These are phyloP conservation scores for Rhamnusium bicolor DNA, from an alignment of 2,888 invertebrate species.

Conservation along the genomic window DNA sequence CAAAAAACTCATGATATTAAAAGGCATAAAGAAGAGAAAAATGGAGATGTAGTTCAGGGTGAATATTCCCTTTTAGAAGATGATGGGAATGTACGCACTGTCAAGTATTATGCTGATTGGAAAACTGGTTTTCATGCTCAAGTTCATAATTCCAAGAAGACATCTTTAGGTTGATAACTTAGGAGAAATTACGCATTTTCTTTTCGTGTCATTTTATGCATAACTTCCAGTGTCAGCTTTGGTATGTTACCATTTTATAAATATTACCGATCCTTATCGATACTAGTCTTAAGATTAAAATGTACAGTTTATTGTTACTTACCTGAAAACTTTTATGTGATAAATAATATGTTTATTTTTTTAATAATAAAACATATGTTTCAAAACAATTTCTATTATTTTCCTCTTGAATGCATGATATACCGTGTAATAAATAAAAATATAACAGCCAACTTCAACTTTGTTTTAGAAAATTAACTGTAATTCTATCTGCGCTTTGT, in stretches of 20 bases:
- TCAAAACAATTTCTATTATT: neutral
- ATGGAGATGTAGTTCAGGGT: constrained; percentile 83
- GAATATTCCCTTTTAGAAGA: constrained; percentile 76
- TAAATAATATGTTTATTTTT: constrained; percentile 13
- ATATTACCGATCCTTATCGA: neutral
- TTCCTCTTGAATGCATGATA: no score
- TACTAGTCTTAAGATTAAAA: constrained; percentile 14
- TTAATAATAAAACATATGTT: neutral
- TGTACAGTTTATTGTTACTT: neutral
- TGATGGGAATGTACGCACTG: constrained; percentile 83
- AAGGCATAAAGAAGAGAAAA: constrained; percentile 81
- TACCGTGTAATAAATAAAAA: no score
- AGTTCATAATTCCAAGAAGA: constrained; percentile 74
- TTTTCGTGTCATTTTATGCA: neutral
- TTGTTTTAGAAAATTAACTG: no score
- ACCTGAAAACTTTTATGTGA: constrained; percentile 14
- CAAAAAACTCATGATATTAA: constrained; percentile 84
- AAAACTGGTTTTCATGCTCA: constrained; percentile 85
- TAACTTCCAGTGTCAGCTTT: neutral
- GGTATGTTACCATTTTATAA: constrained; percentile 23
- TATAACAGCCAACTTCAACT: no score
- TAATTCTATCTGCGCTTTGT: no score
- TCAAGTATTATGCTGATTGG: constrained; percentile 85
- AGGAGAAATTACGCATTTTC: neutral
- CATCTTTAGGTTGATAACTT: constrained; percentile 7